Conservation (phyloP, 2,888 invertebrate species). For the Timema podura region DNA sequence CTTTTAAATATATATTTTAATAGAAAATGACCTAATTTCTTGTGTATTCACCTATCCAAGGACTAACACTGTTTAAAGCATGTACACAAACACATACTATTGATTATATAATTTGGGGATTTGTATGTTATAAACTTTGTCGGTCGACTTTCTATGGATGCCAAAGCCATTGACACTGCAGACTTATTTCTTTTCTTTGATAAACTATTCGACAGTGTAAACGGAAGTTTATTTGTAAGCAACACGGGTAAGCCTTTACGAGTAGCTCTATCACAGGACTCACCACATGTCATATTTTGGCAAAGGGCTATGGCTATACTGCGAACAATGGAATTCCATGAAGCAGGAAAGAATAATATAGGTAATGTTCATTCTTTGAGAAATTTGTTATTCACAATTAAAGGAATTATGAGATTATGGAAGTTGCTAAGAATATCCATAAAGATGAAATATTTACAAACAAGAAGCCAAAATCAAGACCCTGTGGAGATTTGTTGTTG, state of each 20-base stretch:
- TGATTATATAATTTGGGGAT: background rate
- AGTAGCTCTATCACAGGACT: background rate
- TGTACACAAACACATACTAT: background rate
- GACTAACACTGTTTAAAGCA: too few relatives aligned
- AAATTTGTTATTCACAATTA: background rate
- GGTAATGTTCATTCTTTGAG: background rate
- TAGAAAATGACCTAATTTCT: too few relatives aligned
- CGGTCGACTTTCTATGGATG: background rate
- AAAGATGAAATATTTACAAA: background rate
- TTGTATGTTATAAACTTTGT: background rate
- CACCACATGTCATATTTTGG: background rate
- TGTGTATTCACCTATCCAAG: too few relatives aligned
- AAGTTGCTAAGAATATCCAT: background rate
- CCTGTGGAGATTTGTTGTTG: conserved; percentile 3
- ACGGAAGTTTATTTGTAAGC: background rate
- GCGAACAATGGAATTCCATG: background rate
- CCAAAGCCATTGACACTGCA: background rate
- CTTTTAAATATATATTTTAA: too few relatives aligned
- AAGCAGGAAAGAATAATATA: background rate
- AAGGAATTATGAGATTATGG: conserved; percentile 3
- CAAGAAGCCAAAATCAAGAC: background rate
- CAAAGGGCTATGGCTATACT: background rate
- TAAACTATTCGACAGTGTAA: background rate
- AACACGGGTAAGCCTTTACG: background rate
- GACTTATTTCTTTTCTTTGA: conserved; percentile 4